Evolutionary conservation across 2,113 vertebrate genomes (phyloP), one percentile per base, ranked within the genome.

Genomic region (Regulus satrapa): DNA sequence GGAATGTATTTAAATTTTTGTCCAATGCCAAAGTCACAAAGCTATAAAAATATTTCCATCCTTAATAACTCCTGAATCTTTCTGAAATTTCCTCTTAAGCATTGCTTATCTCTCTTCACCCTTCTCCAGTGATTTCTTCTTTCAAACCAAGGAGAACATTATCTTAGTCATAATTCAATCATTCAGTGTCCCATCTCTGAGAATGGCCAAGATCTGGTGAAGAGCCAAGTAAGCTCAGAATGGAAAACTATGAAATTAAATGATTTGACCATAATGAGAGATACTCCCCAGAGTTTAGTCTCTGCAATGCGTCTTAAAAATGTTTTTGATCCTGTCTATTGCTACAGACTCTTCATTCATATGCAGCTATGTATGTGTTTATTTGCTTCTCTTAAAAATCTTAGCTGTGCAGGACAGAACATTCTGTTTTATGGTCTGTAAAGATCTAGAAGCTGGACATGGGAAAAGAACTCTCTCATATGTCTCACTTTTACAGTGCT

Each of bases 1-100:
- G 89, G 87, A 95, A 92, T 94, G 91, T 51, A 64, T 85, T 94
- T 81, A 72, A 72, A 95, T 78, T 79, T 72, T 87, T 64, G 18
- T 64, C 40, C 3, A 12, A 34, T 91, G 88, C 38, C 77, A 96
- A 69, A 89, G 92, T 92, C 8, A 4, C 41, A 85, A 88, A 76
- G 89, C 78, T 85, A 48, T 92, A 91, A 94, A 95, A 95, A 34
- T 75, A 85, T 73, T 93, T 86, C 59, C 51, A 93, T 55, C 38
- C 71, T 73, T 83, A 76, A 58, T 85, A 93, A 83, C 20, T 67
- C 54, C 71, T 91, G 63, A 28, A 71, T 90, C 19, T 38, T 85
- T 92, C 67, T 93, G 75, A 85, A 71, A 77, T 85, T 79, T 89
- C 34, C 51, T 88, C 85, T 71, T 69, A 76, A 76, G 36, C 49